These are phyloP conservation scores for Lamellibrachia satsuma DNA, from an alignment of 2,888 invertebrate species.

Conservation along the genomic window DNA sequence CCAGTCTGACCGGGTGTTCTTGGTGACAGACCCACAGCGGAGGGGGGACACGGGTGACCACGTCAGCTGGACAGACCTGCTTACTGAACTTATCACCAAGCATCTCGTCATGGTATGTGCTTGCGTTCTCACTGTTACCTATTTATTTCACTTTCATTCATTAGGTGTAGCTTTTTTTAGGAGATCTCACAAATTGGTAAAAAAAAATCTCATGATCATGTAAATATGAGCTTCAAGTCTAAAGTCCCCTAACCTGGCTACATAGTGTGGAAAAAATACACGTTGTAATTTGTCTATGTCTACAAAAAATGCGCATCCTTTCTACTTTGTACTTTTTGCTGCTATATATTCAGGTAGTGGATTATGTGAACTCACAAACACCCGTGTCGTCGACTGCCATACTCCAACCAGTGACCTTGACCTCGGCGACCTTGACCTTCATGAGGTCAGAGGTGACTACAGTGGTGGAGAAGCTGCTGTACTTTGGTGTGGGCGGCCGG, in stretches of 20 bases:
- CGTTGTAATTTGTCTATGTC: not conserved
- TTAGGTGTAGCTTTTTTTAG: too few relatives aligned
- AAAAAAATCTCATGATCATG: too few relatives aligned
- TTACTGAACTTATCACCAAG: not conserved
- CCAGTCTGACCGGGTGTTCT: not conserved
- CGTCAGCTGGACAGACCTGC: not conserved
- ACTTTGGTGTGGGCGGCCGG: conserved; percentile 18
- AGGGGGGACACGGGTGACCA: not conserved
- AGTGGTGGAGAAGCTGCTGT: conserved; percentile 21
- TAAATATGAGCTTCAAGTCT: too few relatives aligned
- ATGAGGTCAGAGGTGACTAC: not conserved
- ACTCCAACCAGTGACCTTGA: conserved; percentile 23
- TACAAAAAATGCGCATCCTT: not conserved
- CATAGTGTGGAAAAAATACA: too few relatives aligned
- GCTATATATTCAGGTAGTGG: conserved; percentile 13
- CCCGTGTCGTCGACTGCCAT: conserved; percentile 9
- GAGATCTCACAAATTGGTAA: too few relatives aligned
- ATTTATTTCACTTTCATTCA: not conserved
- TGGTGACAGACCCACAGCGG: not conserved
- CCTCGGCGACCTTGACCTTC: conserved; percentile 26
- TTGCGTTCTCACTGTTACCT: not conserved
- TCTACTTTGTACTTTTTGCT: not conserved
- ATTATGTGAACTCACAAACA: not conserved
- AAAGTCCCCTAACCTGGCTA: too few relatives aligned
- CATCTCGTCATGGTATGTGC: not conserved